These are phyloP conservation scores for Atractosteus spatula DNA, from an alignment of 2,113 vertebrate species.

Conservation along the genomic window DNA sequence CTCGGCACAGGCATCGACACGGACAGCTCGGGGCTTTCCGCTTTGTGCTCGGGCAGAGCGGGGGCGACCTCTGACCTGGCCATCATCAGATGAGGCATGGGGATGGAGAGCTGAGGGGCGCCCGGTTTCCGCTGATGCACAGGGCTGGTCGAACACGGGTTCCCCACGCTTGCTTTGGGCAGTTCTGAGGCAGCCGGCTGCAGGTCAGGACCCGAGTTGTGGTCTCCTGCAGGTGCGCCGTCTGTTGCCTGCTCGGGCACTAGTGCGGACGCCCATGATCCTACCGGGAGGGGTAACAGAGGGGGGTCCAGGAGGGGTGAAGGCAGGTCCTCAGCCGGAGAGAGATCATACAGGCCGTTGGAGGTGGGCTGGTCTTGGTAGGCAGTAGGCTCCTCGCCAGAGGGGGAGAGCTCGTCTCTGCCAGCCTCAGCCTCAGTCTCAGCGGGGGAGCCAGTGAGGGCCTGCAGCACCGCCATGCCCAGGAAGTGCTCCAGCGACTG, in stretches of 20 bases:
- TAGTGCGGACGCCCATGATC: slow-evolving; percentile 47
- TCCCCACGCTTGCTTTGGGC: not conserved
- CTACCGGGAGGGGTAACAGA: slow-evolving; percentile 29
- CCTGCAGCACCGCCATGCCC: slow-evolving; percentile 63
- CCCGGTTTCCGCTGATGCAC: slow-evolving; percentile 31
- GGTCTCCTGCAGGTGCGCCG: slow-evolving; percentile 4
- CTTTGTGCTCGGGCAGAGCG: slow-evolving; percentile 31
- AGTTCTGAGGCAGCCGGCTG: slow-evolving; percentile 22
- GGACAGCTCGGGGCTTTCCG: slow-evolving; percentile 26
- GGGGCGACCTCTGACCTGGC: slow-evolving; percentile 37
- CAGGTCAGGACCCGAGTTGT: slow-evolving; percentile 29
- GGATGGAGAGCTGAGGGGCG: slow-evolving; percentile 27
- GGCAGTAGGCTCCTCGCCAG: slow-evolving; percentile 6
- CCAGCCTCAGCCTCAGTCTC: not conserved
- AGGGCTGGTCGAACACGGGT: slow-evolving; percentile 19
- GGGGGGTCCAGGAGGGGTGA: slow-evolving; percentile 15
- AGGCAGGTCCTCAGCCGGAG: slow-evolving; percentile 14
- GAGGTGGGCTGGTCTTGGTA: slow-evolving; percentile 15
- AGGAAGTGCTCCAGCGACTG: slow-evolving; percentile 82
- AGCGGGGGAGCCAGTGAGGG: slow-evolving; percentile 29
- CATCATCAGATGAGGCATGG: slow-evolving; percentile 26
- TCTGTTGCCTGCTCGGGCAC: slow-evolving; percentile 47
- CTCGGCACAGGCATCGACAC: slow-evolving; percentile 19
- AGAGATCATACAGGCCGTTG: slow-evolving; percentile 26
- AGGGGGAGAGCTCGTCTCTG: slow-evolving; percentile 8